Percentiles rank a stretch among this genome's conserved stretches.
These are phyloP conservation scores for Theonella swinhoei DNA, from an alignment of 37 sponge, comb jelly and placozoan genomes.

Conservation along the genomic window DNA sequence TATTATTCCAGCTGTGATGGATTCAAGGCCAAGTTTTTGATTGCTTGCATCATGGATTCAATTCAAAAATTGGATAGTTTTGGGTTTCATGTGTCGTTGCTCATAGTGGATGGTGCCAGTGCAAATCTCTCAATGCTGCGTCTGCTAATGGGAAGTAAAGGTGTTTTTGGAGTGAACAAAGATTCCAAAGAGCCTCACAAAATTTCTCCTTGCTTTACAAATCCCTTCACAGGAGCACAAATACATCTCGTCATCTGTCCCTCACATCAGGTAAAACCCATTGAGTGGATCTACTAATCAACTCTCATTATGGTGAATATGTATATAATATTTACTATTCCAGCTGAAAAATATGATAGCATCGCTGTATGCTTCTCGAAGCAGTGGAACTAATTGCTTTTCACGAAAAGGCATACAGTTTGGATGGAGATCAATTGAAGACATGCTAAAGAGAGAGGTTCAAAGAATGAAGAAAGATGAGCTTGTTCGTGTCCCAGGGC, in stretches of 20 bases:
- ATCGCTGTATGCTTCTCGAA: no score
- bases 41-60: not conserved
- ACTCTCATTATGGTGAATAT: no score
- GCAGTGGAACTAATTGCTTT: no score
- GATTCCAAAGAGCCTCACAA: not conserved
- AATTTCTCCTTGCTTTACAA: not conserved
- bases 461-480: not conserved
- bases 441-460: not conserved
- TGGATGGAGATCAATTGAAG: no score
- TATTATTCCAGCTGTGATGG: slow-evolving; percentile 27
- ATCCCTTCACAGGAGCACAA: slow-evolving; percentile 11
- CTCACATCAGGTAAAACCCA: no score
- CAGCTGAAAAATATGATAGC: no score
- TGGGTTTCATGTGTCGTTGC: not conserved
- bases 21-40: slow-evolving; percentile 1
- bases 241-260: no score
- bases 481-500: slow-evolving; percentile 27
- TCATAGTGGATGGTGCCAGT: slow-evolving; percentile 16
- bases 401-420: no score
- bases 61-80: not conserved
- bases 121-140: slow-evolving; percentile 13
- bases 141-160: not conserved
- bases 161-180: not conserved
- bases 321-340: no score
- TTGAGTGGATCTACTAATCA: no score